Percentiles rank a stretch among this genome's conserved stretches.
These are phyloP conservation scores for Nysson spinosus DNA, from an alignment of 2,888 invertebrate genomes.

Conservation along the genomic window DNA sequence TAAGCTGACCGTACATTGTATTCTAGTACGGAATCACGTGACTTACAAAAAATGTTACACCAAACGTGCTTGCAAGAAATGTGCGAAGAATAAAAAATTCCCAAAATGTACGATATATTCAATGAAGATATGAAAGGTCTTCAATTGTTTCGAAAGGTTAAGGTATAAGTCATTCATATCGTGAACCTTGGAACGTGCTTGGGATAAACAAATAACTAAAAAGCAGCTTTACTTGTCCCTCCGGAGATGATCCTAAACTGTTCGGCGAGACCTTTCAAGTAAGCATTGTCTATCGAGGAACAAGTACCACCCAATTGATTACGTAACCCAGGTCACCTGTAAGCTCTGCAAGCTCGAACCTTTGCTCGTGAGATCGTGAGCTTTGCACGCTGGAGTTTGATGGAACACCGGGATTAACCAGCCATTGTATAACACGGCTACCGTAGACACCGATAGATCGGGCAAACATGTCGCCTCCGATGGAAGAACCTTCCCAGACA, in stretches of 20 bases:
- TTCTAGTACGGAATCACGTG: too few species aligned
- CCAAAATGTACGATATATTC: too few species aligned
- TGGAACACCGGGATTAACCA: conserved; percentile 54
- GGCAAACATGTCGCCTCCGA: conserved; percentile 51
- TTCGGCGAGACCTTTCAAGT: neutral
- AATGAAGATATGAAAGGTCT: too few species aligned
- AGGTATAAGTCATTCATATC: conserved; percentile 33
- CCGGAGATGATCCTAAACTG: neutral
- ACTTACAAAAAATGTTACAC: too few species aligned
- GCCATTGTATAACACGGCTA: conserved; percentile 51
- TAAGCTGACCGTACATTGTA: too few species aligned
- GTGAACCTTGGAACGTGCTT: conserved; percentile 26
- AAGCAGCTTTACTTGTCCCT: conserved; percentile 22
- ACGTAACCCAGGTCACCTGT: conserved; percentile 50
- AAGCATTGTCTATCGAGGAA: conserved; percentile 42
- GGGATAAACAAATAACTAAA: conserved; percentile 44
- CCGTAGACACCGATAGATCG: conserved; percentile 59
- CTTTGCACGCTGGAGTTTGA: conserved; percentile 50
- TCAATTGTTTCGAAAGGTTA: too few species aligned
- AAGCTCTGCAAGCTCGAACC: too few species aligned
- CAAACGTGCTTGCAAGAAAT: too few species aligned
- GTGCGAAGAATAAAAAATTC: too few species aligned
- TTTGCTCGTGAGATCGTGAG: conserved; percentile 44
- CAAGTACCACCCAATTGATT: conserved; percentile 48
- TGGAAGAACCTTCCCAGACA: conserved; percentile 18